Percentiles rank a stretch among this genome's conserved stretches.
phyloP scores from a whole-genome alignment of 2,113 vertebrate genomes.

The Eleginops maclovinus region DNA sequence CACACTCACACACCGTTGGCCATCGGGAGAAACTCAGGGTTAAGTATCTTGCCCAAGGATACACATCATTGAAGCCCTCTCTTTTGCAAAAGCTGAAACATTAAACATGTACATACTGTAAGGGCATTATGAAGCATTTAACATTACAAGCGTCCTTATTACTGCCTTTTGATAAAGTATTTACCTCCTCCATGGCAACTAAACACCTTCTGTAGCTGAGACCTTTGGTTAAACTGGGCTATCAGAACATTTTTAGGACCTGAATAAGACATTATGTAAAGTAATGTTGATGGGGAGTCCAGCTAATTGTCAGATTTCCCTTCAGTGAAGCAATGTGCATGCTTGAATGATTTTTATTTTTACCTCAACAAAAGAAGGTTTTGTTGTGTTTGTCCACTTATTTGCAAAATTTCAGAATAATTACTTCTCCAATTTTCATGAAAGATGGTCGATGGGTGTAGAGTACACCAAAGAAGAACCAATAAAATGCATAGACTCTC shows the following conservation, averaged over 20 bases:
- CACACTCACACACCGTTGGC: too few species aligned
- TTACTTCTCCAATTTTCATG: too few species aligned
- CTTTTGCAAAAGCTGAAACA: not conserved
- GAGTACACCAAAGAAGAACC: too few species aligned
- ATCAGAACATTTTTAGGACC: not conserved
- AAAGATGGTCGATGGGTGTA: too few species aligned
- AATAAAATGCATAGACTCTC: too few species aligned
- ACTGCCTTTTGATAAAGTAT: not conserved
- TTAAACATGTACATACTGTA: not conserved
- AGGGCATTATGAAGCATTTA: not conserved
- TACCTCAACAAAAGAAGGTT: too few species aligned
- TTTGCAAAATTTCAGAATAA: too few species aligned
- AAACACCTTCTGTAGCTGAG: not conserved
- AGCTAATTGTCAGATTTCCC: conserved; percentile 13
- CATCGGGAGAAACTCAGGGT: too few species aligned
- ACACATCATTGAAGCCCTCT: not conserved
- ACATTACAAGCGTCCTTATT: too few species aligned
- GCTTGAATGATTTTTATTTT: not conserved
- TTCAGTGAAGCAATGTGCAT: conserved; percentile 32
- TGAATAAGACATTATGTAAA: conserved; percentile 17
- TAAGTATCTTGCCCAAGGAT: too few species aligned
- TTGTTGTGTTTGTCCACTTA: too few species aligned
- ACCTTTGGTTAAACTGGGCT: not conserved
- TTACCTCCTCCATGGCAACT: not conserved
- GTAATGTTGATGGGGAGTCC: conserved; percentile 1